Evolutionary conservation across 2,797 vertebrate genomes (phyloP), one percentile per base, ranked within the genome.

Genomic region (Poecile montanus): DNA sequence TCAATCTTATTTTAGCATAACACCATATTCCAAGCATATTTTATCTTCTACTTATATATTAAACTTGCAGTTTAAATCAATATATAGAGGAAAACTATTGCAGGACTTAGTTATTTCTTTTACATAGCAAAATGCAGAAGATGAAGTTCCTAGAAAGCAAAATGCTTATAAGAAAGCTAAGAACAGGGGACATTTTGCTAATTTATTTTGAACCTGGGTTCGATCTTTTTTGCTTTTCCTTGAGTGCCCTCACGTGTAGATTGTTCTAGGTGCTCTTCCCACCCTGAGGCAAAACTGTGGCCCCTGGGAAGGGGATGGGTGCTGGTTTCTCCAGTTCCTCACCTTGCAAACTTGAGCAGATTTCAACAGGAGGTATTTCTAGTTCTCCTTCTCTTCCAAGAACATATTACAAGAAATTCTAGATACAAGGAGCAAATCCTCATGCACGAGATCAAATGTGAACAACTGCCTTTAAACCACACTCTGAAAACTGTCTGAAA

Each of bases 1-100:
- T 92, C 85, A 70, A 86, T 62, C 88, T 45, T 63, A 62, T 84
- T 95, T 91, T 61, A 51, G 44, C 40, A 66, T 25, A 85, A 80
- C 50, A 42, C 22, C 62, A 23, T 34, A 82, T 94, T 89, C 27
- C 50, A 81, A 66, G 50, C 54, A 63, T 56, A 72, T 57, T 34
- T 72, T 71, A 62, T 58, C 57, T 30, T 22, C 34, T 62, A 78
- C 38, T 74, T 86, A 51, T 6, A n/a, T n/a, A 73, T 45, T 36
- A 79, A 92, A 87, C 21, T 62, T 85, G 16, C 12, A 47, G 21
- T 80, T 92, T 79, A 74, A 92, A 77, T 45, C 32, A 70, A 70
- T 32, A 54, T 16, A 57, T 17, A 7, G 60, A 76, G 45, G 75
- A 67, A 81, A 56, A 7, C 5, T 42, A 30, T 8, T 12, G 29